Evolutionary conservation across 2,888 invertebrate species (phyloP).

Genomic region (Dryocosmus kuriphilus): DNA sequence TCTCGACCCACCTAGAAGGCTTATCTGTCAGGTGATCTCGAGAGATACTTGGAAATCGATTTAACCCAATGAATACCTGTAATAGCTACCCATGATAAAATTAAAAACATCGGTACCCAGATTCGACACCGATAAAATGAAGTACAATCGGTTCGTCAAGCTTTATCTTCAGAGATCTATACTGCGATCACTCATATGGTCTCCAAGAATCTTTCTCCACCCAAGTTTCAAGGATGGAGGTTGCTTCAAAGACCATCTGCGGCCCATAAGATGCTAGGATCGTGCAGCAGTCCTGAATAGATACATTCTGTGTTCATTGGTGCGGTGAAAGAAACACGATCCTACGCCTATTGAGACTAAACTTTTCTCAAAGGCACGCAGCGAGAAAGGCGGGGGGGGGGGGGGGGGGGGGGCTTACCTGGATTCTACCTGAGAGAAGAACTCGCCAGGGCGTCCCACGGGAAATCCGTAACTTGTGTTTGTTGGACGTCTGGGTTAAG

Average conservation of each 20-base stretch:
- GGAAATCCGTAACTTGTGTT: slow-evolving; percentile 70
- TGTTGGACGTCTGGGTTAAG: slow-evolving; percentile 67
- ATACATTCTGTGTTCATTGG: slow-evolving; percentile 32
- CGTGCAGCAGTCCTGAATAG: slow-evolving; percentile 35
- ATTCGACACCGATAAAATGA: slow-evolving; percentile 36
- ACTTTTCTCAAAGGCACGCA: slow-evolving; percentile 50
- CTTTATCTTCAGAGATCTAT: slow-evolving; percentile 20
- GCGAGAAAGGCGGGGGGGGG: slow-evolving; percentile 53
- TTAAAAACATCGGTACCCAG: slow-evolving; percentile 38
- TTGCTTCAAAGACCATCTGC: slow-evolving; percentile 39
- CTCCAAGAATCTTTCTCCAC: background rate
- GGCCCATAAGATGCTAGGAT: slow-evolving; percentile 21
- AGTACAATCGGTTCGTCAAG: slow-evolving; percentile 35
- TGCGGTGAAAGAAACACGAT: slow-evolving; percentile 50
- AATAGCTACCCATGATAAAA: slow-evolving; percentile 20
- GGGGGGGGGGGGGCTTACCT: slow-evolving; percentile 63
- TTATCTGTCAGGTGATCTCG: background rate
- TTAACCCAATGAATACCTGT: slow-evolving; percentile 18
- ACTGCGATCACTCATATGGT: slow-evolving; percentile 20
- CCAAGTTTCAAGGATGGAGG: background rate
- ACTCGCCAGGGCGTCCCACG: slow-evolving; percentile 65
- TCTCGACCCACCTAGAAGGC: background rate
- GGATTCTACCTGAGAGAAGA: slow-evolving; percentile 71
- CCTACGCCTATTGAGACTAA: slow-evolving; percentile 48
- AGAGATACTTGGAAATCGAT: slow-evolving; percentile 12